Evolutionary conservation across 1,140 invertebrate genomes (phyloP).

Genomic region (Chymomyza costata): DNA sequence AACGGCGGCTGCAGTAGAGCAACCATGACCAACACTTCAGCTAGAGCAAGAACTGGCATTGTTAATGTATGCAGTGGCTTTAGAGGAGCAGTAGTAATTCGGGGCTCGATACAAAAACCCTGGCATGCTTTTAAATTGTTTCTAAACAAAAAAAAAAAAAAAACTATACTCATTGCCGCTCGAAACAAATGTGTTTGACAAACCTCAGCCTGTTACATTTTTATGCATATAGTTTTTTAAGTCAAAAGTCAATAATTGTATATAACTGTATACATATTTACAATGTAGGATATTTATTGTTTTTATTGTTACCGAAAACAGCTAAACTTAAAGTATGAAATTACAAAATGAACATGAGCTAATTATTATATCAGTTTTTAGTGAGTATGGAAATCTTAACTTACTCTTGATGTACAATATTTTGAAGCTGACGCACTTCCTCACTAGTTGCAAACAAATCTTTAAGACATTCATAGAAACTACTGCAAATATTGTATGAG

Average conservation of each 20-base stretch:
- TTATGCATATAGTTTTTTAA: slow-evolving; percentile 43
- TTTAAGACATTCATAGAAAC: slow-evolving; percentile 81
- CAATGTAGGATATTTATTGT: slow-evolving; percentile 66
- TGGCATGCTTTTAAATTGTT: slow-evolving; percentile 16
- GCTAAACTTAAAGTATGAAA: slow-evolving; percentile 38
- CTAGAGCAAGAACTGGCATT: slow-evolving; percentile 35
- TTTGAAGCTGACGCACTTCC: slow-evolving; percentile 76
- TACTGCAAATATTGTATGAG: slow-evolving; percentile 83
- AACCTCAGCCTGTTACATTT: slow-evolving; percentile 54
- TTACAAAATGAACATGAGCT: slow-evolving; percentile 21
- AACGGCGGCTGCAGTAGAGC: slow-evolving; percentile 6
- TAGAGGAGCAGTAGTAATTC: slow-evolving; percentile 30
- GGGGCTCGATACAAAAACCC: slow-evolving; percentile 29
- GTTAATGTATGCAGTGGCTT: slow-evolving; percentile 44
- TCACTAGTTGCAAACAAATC: slow-evolving; percentile 80
- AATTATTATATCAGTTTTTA: not conserved
- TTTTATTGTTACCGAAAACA: slow-evolving; percentile 63
- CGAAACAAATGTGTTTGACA: slow-evolving; percentile 28
- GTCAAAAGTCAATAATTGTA: slow-evolving; percentile 54
- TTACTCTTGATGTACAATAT: slow-evolving; percentile 76
- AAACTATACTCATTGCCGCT: slow-evolving; percentile 24
- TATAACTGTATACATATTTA: slow-evolving; percentile 34
- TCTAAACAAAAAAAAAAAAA: slow-evolving; percentile 11
- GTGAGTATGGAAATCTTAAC: not conserved
- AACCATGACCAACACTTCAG: slow-evolving; percentile 28